Percentiles rank a stretch among this genome's conserved stretches.
These are phyloP conservation scores for Podarcis siculus DNA, from an alignment of 2,797 vertebrate genomes.

Conservation along the genomic window DNA sequence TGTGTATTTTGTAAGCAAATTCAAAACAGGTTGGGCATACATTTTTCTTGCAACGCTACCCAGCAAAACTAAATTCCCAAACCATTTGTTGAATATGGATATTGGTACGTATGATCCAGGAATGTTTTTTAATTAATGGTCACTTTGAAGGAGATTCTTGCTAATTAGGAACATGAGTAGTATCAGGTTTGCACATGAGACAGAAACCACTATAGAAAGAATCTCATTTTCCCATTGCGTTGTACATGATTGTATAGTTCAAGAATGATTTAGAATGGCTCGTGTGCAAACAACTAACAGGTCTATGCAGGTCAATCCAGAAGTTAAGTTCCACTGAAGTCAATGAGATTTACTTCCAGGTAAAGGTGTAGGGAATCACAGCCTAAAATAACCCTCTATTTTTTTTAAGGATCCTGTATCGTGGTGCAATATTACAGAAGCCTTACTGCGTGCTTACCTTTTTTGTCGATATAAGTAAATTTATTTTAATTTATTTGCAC, in stretches of 20 bases:
- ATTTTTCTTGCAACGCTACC: neutral
- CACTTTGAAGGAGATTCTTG: neutral
- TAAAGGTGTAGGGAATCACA: no score
- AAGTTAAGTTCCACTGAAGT: no score
- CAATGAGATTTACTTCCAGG: no score
- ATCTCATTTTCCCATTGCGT: neutral
- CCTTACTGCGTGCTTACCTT: neutral
- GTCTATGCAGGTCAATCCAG: no score
- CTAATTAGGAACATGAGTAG: neutral
- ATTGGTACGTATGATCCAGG: neutral
- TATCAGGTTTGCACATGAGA: neutral
- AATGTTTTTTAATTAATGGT: neutral
- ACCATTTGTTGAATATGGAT: neutral
- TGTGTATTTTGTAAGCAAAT: neutral
- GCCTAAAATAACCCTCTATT: no score
- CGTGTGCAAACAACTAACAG: neutral
- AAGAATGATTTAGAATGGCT: neutral
- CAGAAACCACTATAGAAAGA: neutral
- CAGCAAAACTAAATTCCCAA: neutral
- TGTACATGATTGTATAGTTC: neutral
- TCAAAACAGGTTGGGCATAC: no score
- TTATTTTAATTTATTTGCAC: constrained; percentile 44
- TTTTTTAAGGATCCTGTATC: neutral
- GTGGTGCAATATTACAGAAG: neutral
- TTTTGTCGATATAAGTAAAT: constrained; percentile 41